A percentile compares a stretch with the other conserved stretches of the same genome.
These are phyloP conservation scores for Stenodera caucasica DNA, from an alignment of 2,888 invertebrate species.

Conservation along the genomic window DNA sequence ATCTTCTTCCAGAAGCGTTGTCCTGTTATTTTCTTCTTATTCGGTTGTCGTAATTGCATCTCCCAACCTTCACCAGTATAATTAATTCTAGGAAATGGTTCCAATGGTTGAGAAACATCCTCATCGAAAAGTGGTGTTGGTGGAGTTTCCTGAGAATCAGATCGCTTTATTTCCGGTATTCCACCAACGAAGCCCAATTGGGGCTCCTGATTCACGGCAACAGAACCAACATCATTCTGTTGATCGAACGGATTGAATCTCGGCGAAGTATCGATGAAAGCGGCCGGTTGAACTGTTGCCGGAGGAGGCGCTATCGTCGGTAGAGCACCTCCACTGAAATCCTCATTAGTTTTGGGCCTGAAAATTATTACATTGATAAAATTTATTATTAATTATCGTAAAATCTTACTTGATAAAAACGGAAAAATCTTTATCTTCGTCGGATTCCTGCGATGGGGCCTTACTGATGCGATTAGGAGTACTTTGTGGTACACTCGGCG, in stretches of 20 bases:
- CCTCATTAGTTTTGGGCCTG: constrained; percentile 62
- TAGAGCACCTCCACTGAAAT: constrained; percentile 59
- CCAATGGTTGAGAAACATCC: constrained; percentile 87
- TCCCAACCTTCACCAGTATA: constrained; percentile 91
- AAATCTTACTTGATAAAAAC: constrained; percentile 72
- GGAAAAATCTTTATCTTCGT: constrained; percentile 77
- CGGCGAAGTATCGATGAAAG: constrained; percentile 64
- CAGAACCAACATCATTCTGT: constrained; percentile 55
- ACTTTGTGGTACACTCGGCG: constrained; percentile 67
- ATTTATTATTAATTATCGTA: background rate
- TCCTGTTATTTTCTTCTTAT: constrained; percentile 94
- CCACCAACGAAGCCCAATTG: constrained; percentile 31
- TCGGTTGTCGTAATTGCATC: constrained; percentile 92
- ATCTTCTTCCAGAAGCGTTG: constrained; percentile 97
- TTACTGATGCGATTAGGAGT: constrained; percentile 65
- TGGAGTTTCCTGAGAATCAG: constrained; percentile 76
- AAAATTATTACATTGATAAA: constrained; percentile 18
- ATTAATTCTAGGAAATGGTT: constrained; percentile 82
- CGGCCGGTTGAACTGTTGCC: constrained; percentile 58
- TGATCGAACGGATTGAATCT: constrained; percentile 80
- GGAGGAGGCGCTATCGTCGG: constrained; percentile 79
- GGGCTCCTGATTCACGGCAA: constrained; percentile 47
- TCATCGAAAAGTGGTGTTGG: constrained; percentile 94
- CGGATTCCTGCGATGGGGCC: constrained; percentile 74
- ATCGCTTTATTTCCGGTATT: constrained; percentile 54